phyloP scores from a whole-genome alignment of 2,888 invertebrate genomes.

The Tetragonula carbonaria region DNA sequence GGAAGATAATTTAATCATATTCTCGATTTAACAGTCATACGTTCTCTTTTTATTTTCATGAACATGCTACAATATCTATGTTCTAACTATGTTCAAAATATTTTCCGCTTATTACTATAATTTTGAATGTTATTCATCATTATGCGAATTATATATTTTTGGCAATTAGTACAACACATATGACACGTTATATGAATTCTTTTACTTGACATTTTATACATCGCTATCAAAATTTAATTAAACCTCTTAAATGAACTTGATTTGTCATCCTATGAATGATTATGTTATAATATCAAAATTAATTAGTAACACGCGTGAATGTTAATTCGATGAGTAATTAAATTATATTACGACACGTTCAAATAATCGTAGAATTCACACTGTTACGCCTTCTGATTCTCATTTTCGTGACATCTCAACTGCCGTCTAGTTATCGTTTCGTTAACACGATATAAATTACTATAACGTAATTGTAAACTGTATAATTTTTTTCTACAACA shows the following conservation, averaged over 20 bases:
- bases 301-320: not conserved
- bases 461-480: not conserved
- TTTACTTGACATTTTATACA: not conserved
- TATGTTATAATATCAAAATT: not conserved
- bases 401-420: not conserved
- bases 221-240: not conserved
- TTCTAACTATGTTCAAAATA: too few species aligned
- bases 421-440: not conserved
- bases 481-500: not conserved
- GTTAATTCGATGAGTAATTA: not conserved
- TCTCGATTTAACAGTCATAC: too few species aligned
- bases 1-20: too few species aligned
- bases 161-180: not conserved
- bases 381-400: not conserved
- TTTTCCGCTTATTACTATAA: accelerated
- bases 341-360: not conserved
- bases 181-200: not conserved
- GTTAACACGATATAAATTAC: not conserved
- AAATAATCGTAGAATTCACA: not conserved
- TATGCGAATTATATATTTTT: not conserved
- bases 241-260: not conserved
- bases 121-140: not conserved
- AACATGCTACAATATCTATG: too few species aligned
- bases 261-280: not conserved
- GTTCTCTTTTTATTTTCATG: too few species aligned